Conservation (phyloP, 2,113 vertebrate species). For the Menidia beryllina region DNA sequence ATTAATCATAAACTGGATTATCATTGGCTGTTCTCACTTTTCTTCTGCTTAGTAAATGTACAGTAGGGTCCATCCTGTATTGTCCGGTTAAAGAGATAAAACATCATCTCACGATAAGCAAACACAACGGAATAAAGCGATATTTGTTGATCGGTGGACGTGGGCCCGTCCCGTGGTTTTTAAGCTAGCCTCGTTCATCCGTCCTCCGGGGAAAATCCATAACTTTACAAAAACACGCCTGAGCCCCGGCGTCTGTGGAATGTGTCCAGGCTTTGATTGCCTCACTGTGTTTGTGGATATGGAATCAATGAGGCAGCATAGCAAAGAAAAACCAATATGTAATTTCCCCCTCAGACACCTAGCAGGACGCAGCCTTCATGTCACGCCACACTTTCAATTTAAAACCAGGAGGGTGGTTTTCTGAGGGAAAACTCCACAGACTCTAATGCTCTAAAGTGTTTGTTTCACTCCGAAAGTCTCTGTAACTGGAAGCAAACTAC, state of each 20-base stretch:
- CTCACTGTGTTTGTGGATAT: conserved; percentile 66
- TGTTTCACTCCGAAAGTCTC: conserved; percentile 15
- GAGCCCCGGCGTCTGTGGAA: conserved; percentile 39
- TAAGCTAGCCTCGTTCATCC: conserved; percentile 4
- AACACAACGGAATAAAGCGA: too few species aligned
- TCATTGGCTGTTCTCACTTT: too few species aligned
- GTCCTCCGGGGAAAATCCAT: conserved; percentile 8
- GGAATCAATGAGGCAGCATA: conserved; percentile 69
- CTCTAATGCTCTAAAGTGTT: conserved; percentile 17
- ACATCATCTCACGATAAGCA: too few species aligned
- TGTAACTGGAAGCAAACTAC: conserved; percentile 13
- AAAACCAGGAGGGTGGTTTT: conserved; percentile 50
- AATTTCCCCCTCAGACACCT: conserved; percentile 61
- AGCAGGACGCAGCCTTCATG: conserved; percentile 35
- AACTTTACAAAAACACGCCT: conserved; percentile 26
- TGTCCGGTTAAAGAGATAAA: too few species aligned
- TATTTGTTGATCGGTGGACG: too few species aligned
- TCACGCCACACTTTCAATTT: conserved; percentile 45
- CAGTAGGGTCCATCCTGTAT: too few species aligned
- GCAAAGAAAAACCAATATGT: conserved; percentile 67
- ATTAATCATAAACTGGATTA: too few species aligned
- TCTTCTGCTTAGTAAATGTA: too few species aligned
- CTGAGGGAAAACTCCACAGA: conserved; percentile 4
- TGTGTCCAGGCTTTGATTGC: conserved; percentile 58
- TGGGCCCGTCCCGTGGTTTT: conserved; percentile 8